These are phyloP conservation scores for Turdus rufiventris DNA, from an alignment of 2,113 vertebrate species.

Conservation along the genomic window DNA sequence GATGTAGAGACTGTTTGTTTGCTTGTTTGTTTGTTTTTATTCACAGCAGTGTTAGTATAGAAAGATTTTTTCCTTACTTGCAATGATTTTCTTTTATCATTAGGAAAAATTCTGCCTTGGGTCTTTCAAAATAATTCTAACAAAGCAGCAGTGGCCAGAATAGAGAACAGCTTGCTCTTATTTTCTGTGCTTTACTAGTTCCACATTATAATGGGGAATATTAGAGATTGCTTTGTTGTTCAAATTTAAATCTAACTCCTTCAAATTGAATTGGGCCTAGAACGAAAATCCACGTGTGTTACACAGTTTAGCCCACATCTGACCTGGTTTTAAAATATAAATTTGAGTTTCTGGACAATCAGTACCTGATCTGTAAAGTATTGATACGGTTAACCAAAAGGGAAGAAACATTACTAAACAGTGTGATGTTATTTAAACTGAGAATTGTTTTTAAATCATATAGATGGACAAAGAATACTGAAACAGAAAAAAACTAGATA, in stretches of 20 bases:
- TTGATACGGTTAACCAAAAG: background rate
- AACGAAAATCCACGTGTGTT: background rate
- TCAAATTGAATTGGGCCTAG: background rate
- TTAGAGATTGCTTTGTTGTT: background rate
- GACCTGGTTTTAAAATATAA: background rate
- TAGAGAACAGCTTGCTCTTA: background rate
- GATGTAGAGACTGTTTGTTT: background rate
- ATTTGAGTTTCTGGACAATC: background rate
- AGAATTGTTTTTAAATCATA: background rate
- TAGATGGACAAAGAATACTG: background rate
- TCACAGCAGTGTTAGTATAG: background rate
- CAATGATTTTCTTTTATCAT: background rate
- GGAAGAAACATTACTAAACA: background rate
- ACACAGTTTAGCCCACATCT: background rate
- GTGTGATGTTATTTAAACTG: background rate
- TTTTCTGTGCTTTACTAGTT: background rate
- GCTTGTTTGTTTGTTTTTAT: background rate
- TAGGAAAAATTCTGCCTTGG: background rate
- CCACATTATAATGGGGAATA: background rate
- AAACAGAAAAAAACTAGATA: background rate
- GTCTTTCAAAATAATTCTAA: background rate
- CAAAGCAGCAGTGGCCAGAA: background rate
- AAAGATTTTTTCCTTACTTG: background rate
- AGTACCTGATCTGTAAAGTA: background rate
- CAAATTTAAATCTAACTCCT: background rate